These are phyloP conservation scores for Catocala fraxini DNA, from an alignment of 2,888 invertebrate genomes.

Conservation along the genomic window DNA sequence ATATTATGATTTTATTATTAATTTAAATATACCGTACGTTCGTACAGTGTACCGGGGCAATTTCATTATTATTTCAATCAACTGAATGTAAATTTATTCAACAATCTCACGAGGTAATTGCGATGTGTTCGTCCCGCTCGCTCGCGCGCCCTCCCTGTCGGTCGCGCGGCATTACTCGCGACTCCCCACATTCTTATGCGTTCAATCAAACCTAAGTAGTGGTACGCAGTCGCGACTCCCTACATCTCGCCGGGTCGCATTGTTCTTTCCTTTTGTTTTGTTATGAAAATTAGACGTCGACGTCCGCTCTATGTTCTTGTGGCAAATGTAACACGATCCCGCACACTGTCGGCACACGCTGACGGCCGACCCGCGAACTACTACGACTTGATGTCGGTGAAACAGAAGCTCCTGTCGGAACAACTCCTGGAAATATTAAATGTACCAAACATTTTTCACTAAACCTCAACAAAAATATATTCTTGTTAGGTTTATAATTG, in stretches of 20 bases:
- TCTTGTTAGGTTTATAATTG: slow-evolving; percentile 1
- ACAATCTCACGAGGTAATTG: slow-evolving; percentile 88
- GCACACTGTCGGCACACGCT: slow-evolving; percentile 21
- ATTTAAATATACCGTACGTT: slow-evolving; percentile 85
- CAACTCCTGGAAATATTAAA: neutral
- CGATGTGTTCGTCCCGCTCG: slow-evolving; percentile 72
- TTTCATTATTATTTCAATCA: slow-evolving; percentile 88
- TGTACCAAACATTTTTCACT: neutral
- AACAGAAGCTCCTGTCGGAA: neutral
- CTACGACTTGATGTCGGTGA: neutral
- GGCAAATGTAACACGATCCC: slow-evolving; percentile 47
- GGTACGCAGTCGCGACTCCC: slow-evolving; percentile 59
- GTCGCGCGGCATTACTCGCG: slow-evolving; percentile 62
- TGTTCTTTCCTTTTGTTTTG: slow-evolving; percentile 75
- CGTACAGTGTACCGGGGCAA: slow-evolving; percentile 83
- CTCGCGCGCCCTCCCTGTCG: slow-evolving; percentile 53
- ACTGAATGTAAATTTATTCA: slow-evolving; percentile 88
- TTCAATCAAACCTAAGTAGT: slow-evolving; percentile 83
- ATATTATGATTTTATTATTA: slow-evolving; percentile 86
- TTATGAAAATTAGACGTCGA: slow-evolving; percentile 71
- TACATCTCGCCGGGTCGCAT: slow-evolving; percentile 64
- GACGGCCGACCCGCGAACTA: neutral
- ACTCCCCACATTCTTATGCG: slow-evolving; percentile 84
- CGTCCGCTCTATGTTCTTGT: slow-evolving; percentile 51
- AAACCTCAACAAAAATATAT: neutral